Evolutionary conservation across 2,888 invertebrate species (phyloP).

Genomic region (Coelopa pilipes): DNA sequence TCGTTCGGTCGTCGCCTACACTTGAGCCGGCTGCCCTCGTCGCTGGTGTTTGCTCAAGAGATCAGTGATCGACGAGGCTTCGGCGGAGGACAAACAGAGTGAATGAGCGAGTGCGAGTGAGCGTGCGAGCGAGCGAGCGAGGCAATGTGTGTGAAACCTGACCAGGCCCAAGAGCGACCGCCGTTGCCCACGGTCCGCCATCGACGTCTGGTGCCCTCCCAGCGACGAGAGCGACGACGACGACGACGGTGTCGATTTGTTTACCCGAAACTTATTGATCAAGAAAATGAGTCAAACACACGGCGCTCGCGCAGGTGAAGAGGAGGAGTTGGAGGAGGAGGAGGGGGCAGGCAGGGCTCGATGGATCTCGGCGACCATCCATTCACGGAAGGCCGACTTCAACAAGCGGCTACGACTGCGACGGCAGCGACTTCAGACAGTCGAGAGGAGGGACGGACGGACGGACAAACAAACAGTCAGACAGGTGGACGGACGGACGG

Average conservation of each 20-base stretch:
- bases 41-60: constrained; percentile 48
- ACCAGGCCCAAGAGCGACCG: constrained; percentile 26
- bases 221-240: too few relatives aligned
- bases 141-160: constrained; percentile 49
- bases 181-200: not conserved
- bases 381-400: too few relatives aligned
- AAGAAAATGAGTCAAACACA: constrained; percentile 34
- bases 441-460: too few relatives aligned
- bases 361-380: too few relatives aligned
- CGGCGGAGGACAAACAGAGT: too few relatives aligned
- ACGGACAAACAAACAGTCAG: too few relatives aligned
- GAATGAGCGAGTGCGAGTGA: constrained; percentile 55
- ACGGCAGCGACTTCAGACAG: too few relatives aligned
- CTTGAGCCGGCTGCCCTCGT: too few relatives aligned
- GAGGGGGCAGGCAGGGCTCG: too few relatives aligned
- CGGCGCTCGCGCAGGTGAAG: not conserved
- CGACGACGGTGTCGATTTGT: constrained; percentile 22
- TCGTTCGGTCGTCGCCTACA: not conserved
- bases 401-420: too few relatives aligned
- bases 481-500: too few relatives aligned
- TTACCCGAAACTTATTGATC: constrained; percentile 39
- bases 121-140: constrained; percentile 54
- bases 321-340: too few relatives aligned
- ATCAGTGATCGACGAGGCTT: constrained; percentile 58
- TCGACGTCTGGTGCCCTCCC: not conserved